Percentiles rank a stretch among this genome's conserved stretches.
These are phyloP conservation scores for Spongilla lacustris DNA, from an alignment of 37 sponge, comb jelly and placozoan genomes.

Conservation along the genomic window DNA sequence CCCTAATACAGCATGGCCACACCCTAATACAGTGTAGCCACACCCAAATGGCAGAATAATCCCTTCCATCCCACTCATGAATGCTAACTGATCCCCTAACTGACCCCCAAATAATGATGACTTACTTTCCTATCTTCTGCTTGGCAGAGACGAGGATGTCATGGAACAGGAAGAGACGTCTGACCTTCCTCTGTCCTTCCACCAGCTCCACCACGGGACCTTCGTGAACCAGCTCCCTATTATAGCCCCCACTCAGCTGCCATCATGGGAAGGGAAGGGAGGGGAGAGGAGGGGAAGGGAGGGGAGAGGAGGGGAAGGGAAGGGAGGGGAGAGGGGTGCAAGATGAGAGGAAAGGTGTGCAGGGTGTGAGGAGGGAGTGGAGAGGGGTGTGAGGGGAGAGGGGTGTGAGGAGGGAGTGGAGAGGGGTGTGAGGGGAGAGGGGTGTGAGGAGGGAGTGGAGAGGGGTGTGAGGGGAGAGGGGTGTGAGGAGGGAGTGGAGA, in stretches of 20 bases:
- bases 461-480: not conserved
- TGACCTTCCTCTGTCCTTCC: conserved; percentile 75
- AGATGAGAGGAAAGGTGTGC: not conserved
- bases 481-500: not conserved
- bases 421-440: not conserved
- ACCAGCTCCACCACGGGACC: conserved; percentile 75
- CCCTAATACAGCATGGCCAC: too few species aligned
- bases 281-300: not conserved
- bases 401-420: not conserved
- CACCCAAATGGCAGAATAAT: too few species aligned
- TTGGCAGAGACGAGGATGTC: conserved; percentile 84
- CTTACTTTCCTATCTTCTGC: conserved; percentile 75
- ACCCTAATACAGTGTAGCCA: too few species aligned
- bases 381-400: too few species aligned
- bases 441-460: not conserved
- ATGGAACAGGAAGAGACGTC: conserved; percentile 79
- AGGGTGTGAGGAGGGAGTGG: not conserved
- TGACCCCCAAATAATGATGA: too few species aligned
- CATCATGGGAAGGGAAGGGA: not conserved
- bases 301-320: too few species aligned
- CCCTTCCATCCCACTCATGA: too few species aligned
- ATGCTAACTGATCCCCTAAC: too few species aligned
- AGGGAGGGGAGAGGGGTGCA: not conserved
- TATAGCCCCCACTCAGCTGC: conserved; percentile 77
- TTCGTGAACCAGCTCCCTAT: conserved; percentile 82